Conservation (phyloP, 2,888 invertebrate species). For the Dusona sp. region DNA sequence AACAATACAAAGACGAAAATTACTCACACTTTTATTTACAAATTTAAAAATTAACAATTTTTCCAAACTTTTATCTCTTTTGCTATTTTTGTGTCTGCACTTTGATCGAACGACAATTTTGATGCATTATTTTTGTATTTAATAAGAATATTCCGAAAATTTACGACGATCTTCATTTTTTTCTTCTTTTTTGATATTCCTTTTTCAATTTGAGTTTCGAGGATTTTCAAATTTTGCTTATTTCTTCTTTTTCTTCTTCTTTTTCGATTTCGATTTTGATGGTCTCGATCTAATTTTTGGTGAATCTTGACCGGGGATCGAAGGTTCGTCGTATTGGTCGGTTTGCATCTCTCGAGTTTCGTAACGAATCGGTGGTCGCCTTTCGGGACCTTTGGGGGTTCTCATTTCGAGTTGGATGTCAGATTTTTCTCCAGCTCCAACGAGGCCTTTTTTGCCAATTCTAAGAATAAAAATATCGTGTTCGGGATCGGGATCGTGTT, state of each 20-base stretch:
- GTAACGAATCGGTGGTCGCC: conserved; percentile 87
- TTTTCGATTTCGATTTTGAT: conserved; percentile 44
- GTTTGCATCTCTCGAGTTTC: conserved; percentile 89
- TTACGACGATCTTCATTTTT: not conserved
- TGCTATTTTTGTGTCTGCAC: not conserved
- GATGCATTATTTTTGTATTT: too few species aligned
- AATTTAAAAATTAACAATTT: not conserved
- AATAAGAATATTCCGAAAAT: too few species aligned
- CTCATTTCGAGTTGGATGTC: conserved; percentile 90
- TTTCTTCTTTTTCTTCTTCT: conserved; percentile 22
- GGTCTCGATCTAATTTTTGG: conserved; percentile 67
- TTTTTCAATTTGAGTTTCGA: not conserved
- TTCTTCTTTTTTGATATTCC: not conserved
- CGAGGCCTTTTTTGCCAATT: conserved; percentile 90
- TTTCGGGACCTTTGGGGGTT: conserved; percentile 89
- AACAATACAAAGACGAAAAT: conserved; percentile 9
- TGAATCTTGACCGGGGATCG: conserved; percentile 49
- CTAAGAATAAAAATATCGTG: conserved; percentile 90
- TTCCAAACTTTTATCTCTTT: not conserved
- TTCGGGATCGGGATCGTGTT: conserved; percentile 86
- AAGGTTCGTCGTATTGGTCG: conserved; percentile 79
- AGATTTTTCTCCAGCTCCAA: conserved; percentile 89
- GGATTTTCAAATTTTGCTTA: not conserved
- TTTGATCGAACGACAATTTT: not conserved
- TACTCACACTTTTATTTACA: not conserved